Percentiles rank a stretch among this genome's conserved stretches.
Conservation (phyloP, 1,140 invertebrate genomes). For the Rhyacophila brunnea region DNA sequence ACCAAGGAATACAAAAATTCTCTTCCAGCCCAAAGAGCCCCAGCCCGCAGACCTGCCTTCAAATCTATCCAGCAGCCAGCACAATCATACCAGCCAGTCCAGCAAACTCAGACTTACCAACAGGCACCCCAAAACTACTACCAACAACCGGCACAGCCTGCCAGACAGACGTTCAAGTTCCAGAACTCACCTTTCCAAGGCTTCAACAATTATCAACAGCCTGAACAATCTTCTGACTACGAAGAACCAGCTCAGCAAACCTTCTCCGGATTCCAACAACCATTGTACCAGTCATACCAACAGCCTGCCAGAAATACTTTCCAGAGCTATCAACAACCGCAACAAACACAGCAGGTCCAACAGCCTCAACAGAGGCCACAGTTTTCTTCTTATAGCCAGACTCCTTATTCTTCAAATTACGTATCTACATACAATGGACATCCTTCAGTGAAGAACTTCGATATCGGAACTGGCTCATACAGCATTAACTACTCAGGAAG, state of each 20-base stretch:
- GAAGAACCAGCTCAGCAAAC: conserved; percentile 14
- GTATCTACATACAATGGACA: conserved; percentile 52
- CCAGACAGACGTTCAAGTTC: conserved; percentile 3
- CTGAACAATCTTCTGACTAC: conserved; percentile 19
- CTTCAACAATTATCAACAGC: conserved; percentile 16
- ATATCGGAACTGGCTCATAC: conserved; percentile 68
- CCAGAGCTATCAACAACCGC: conserved; percentile 31
- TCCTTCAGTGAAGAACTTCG: conserved; percentile 60
- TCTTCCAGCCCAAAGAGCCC: conserved; percentile 12
- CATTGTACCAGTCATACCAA: conserved; percentile 12
- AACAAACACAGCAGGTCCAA: conserved; percentile 37
- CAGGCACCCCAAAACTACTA: conserved; percentile 39
- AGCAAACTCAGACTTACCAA: conserved; percentile 30
- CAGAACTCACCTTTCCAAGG: not conserved
- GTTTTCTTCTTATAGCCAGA: conserved; percentile 38
- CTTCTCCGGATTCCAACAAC: conserved; percentile 2
- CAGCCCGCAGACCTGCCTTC: conserved; percentile 24
- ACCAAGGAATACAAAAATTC: conserved; percentile 41
- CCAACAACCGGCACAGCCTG: conserved; percentile 31
- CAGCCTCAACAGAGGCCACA: conserved; percentile 33
- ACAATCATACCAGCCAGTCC: conserved; percentile 32
- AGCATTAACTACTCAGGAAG: conserved; percentile 62
- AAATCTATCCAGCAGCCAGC: conserved; percentile 46
- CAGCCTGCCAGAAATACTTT: conserved; percentile 37
- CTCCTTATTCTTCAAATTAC: conserved; percentile 18